Conservation (phyloP, 2,888 invertebrate genomes). For the Eledona agricola region DNA sequence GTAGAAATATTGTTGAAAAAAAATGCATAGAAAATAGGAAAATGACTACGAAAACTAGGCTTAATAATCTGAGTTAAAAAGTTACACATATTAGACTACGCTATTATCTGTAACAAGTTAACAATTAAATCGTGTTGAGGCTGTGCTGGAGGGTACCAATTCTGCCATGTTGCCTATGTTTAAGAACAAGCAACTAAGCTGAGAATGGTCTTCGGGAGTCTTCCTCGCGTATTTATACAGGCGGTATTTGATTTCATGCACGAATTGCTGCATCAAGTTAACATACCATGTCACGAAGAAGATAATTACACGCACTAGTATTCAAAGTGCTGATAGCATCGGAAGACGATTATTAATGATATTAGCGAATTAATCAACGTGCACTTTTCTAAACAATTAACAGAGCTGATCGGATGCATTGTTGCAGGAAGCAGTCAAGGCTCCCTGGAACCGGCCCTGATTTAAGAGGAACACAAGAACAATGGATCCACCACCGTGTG, state of each 20-base stretch:
- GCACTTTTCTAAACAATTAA: slow-evolving; percentile 21
- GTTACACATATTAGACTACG: too few species aligned
- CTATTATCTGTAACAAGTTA: slow-evolving; percentile 37
- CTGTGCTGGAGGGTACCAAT: too few species aligned
- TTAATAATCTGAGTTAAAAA: too few species aligned
- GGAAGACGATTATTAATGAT: slow-evolving; percentile 15
- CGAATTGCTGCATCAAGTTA: slow-evolving; percentile 12
- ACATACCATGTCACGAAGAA: slow-evolving; percentile 19
- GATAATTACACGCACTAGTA: slow-evolving; percentile 15
- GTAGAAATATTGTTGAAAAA: too few species aligned
- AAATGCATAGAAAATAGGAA: too few species aligned
- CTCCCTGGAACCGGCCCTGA: slow-evolving; percentile 49
- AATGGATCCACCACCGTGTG: slow-evolving; percentile 84
- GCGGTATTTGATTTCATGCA: slow-evolving; percentile 15
- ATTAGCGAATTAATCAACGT: slow-evolving; percentile 20
- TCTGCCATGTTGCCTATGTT: slow-evolving; percentile 44
- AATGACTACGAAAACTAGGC: too few species aligned
- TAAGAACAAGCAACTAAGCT: slow-evolving; percentile 40
- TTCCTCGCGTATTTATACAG: slow-evolving; percentile 26
- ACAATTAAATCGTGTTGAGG: too few species aligned
- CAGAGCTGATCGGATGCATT: slow-evolving; percentile 2
- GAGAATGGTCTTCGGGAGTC: slow-evolving; percentile 36
- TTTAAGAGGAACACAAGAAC: slow-evolving; percentile 40
- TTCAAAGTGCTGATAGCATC: slow-evolving; percentile 10
- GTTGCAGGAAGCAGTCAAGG: slow-evolving; percentile 40